A percentile compares a stretch with the other conserved stretches of the same genome.
Conservation (phyloP, 2,797 vertebrate genomes). For the Setipinna tenuifilis region DNA sequence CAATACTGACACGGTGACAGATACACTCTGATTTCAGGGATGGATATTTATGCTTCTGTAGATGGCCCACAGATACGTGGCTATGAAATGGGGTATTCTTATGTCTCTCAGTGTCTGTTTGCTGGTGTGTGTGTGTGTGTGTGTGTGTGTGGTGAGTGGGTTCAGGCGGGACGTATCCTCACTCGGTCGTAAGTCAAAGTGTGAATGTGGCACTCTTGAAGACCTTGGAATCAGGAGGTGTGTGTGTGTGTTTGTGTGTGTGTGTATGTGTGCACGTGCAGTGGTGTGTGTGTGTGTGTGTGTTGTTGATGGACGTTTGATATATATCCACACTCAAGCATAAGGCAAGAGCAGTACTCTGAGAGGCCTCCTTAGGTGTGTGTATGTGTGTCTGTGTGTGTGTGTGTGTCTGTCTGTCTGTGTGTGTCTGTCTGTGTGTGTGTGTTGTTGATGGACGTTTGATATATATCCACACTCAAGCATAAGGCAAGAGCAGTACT, state of each 20-base stretch:
- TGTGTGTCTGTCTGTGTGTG: too few relatives aligned
- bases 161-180: neutral
- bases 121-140: conserved; percentile 1
- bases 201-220: conserved; percentile 80
- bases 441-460: too few relatives aligned
- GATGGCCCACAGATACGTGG: neutral
- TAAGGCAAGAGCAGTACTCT: neutral
- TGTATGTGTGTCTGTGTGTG: neutral
- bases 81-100: neutral
- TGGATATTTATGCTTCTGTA: neutral
- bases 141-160: neutral
- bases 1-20: neutral
- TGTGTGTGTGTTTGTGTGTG: neutral
- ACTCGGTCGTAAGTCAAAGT: too few relatives aligned
- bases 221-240: conserved; percentile 64
- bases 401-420: neutral
- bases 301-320: too few relatives aligned
- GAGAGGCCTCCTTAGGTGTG: neutral
- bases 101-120: conserved; percentile 28
- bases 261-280: too few relatives aligned
- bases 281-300: too few relatives aligned
- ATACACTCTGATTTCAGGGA: neutral
- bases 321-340: neutral
- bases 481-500: neutral
- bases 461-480: neutral